Base-by-base conservation (phyloP, 2,113 vertebrate species). In the Tylochromis polylepis region DNA sequence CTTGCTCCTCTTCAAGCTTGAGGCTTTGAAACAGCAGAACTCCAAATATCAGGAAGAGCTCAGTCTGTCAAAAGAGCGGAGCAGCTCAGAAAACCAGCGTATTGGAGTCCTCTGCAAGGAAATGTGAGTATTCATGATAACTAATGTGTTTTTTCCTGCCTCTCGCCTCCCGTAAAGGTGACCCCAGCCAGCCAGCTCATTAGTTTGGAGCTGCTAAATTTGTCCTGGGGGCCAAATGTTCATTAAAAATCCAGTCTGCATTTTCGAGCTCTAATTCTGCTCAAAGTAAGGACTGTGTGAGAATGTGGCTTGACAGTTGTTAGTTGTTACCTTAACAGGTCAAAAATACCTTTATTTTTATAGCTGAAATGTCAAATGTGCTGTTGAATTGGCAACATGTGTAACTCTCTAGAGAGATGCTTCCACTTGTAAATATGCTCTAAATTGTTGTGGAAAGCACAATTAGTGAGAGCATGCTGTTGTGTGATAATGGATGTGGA, bases 21-120 rank as follows among this genome's bases (percentile, higher is more conserved):
- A 98, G 72, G 91, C 95, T 88, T 95, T 98, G 90, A 98, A 97
- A 85, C 96, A 98, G 93, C 97, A 98, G 95, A 98, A 97, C 94
- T 93, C 96, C 91, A 97, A 96, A 91, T 97, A 96, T 5, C 94
- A 97, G 92, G 97, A 98, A 77, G 97, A 98, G 84, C 96, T 98
- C 10, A 96, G 87, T 57, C 96, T 96, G 81, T 97, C 97, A 1
- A 97, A 96, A 89, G 97, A 98, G 82, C 97, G 96, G 46, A 96
- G 97, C 86, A 95, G 95, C 38, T 95, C 93, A 29, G 97, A 98
- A 90, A 97, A 96, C 85, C 96, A 97, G 92, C 96, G 96, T 31
- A 96, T 97, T 46, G 97, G 97, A 81, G 94, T 95, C 87, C 96
- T 98, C 92, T 96, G 77, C 94, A 97, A 97, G 92, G 97, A 99